These are phyloP conservation scores for Sinentomon sp. DNA, from an alignment of 2,888 invertebrate genomes.

Conservation along the genomic window DNA sequence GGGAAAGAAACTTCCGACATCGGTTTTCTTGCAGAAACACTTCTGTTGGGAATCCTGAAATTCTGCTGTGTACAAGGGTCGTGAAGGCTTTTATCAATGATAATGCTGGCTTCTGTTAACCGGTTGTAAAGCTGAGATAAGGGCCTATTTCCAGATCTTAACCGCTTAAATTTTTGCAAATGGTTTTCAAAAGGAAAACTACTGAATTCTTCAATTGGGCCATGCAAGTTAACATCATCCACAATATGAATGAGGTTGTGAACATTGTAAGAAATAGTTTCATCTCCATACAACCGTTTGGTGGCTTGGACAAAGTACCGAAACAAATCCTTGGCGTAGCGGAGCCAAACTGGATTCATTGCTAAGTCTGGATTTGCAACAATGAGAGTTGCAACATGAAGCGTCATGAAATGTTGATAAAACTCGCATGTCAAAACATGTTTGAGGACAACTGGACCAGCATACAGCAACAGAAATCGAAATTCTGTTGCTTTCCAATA, in stretches of 20 bases:
- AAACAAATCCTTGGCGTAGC: slow-evolving; percentile 14
- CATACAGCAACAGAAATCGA: slow-evolving; percentile 15
- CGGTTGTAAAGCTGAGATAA: no score
- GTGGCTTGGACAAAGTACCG: slow-evolving; percentile 16
- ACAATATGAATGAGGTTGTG: slow-evolving; percentile 20
- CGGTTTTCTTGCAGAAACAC: no score
- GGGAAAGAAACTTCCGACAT: no score
- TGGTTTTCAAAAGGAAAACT: slow-evolving; percentile 20
- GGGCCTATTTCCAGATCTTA: no score
- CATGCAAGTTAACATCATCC: slow-evolving; percentile 18
- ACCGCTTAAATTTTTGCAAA: slow-evolving; percentile 15
- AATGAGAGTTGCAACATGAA: no score
- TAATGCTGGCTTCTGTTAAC: no score
- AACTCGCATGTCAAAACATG: slow-evolving; percentile 7
- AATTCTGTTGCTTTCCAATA: slow-evolving; percentile 17
- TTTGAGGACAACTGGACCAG: slow-evolving; percentile 15
- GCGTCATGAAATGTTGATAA: slow-evolving; percentile 11
- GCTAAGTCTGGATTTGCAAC: no score
- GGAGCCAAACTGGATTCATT: slow-evolving; percentile 10
- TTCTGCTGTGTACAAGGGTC: no score
- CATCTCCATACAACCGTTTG: slow-evolving; percentile 18
- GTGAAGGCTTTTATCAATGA: no score
- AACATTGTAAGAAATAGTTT: slow-evolving; percentile 19
- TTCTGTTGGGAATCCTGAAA: no score
- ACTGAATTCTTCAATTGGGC: slow-evolving; percentile 17